These are phyloP conservation scores for Rhinoderma darwinii DNA, from an alignment of 2,113 vertebrate species.

Conservation along the genomic window DNA sequence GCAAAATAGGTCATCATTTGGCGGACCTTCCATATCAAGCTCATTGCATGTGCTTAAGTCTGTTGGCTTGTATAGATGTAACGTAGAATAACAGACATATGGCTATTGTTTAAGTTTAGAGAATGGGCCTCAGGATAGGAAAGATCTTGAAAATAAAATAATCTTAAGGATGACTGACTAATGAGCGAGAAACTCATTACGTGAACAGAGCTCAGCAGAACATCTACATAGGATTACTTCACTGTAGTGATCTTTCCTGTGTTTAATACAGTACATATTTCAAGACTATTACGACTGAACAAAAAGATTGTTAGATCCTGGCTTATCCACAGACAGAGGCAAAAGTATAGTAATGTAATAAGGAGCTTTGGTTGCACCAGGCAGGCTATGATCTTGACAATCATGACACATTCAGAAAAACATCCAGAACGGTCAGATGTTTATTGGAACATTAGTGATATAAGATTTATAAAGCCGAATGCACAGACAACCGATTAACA, in stretches of 20 bases:
- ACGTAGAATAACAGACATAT: neutral
- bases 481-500: neutral
- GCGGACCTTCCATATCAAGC: neutral
- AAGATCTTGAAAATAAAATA: too few species aligned
- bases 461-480: neutral
- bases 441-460: neutral
- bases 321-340: constrained; percentile 27
- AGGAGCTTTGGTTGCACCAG: neutral
- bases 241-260: neutral
- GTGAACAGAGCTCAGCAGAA: neutral
- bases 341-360: constrained; percentile 29
- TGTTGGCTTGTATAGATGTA: neutral
- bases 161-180: neutral
- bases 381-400: neutral
- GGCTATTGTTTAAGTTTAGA: neutral
- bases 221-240: neutral
- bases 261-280: constrained; percentile 20
- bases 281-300: constrained; percentile 18
- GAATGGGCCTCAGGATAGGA: neutral
- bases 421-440: neutral
- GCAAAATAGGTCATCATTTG: neutral
- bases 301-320: constrained; percentile 49
- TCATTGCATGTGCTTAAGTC: neutral
- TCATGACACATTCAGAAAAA: neutral
- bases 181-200: neutral